Evolutionary conservation across 2,797 vertebrate species (phyloP), one percentile per base, ranked within the genome.

Genomic region (Brachyalestes nurse): DNA sequence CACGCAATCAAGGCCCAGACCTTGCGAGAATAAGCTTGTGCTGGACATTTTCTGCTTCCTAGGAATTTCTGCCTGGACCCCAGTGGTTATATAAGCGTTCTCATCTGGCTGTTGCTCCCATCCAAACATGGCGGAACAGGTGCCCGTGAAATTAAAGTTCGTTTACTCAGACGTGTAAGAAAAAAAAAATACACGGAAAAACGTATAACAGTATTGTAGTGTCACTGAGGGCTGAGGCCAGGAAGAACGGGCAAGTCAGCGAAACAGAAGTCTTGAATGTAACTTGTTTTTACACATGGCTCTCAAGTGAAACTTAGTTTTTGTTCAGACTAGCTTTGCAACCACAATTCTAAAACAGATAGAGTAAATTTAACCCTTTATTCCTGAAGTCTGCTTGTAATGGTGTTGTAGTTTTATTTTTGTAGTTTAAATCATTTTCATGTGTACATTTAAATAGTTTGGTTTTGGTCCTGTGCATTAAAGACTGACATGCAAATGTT

Each of bases 121-220:
- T 85, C 70, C 77, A 88, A 88, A 87, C 88, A 88, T 69, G 84
- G 88, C 83, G 85, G 88, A 92, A 93, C 88, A 91, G 89, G 89
- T 91, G 88, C 81, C 91, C 77, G 76, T 91, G 92, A 93, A 93
- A 93, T 92, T 90, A 89, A 92, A 94, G 89, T 92, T 78, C 72
- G 86, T 88, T 90, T 83, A 58, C 72, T 84, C 78, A 87, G 81
- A 85, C 64, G 83, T 81, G 77, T 77, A 82, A 28, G 28, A 28
- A 28, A 42, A 72, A 74, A 82, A 69, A 86, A 86, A 90, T 87
- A 78, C 53, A 73, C 78, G 83, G 82, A 82, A 80, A 49, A 84
- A 38, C 73, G 75, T 82, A 60, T 73, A 62, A 79, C 66, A 71
- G 61, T 21, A 69, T 55, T 58, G 34, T 62, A 73, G 87, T 89